A percentile compares a stretch with the other conserved stretches of the same genome.
Evolutionary conservation across 2,797 vertebrate species (phyloP).

Genomic region (Valencia hispanica): DNA sequence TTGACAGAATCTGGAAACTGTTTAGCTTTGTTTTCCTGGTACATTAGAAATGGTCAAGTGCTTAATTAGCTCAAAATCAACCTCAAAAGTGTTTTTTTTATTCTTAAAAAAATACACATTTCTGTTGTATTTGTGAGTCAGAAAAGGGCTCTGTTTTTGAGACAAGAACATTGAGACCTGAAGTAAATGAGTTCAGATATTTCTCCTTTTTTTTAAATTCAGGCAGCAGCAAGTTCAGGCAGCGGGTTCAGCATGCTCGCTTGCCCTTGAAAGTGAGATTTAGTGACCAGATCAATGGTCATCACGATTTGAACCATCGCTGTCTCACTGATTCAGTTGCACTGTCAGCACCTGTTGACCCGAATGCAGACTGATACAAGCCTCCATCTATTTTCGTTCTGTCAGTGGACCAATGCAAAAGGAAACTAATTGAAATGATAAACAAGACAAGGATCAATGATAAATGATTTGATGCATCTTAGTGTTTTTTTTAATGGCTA

Average conservation of each 20-base stretch:
- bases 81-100: not conserved
- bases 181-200: not conserved
- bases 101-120: not conserved
- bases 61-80: not conserved
- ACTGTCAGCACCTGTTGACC: slow-evolving; percentile 12
- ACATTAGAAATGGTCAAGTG: not conserved
- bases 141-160: not conserved
- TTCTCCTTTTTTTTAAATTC: not conserved
- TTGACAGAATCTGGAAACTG: not conserved
- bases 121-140: not conserved
- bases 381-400: not conserved
- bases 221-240: not conserved
- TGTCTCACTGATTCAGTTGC: slow-evolving; percentile 14
- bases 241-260: not conserved
- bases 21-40: not conserved
- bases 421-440: not conserved
- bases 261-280: not conserved
- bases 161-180: not conserved
- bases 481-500: not conserved
- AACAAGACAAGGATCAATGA: not conserved
- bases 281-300: slow-evolving; percentile 12
- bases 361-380: not conserved
- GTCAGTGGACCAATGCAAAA: not conserved
- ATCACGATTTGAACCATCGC: slow-evolving; percentile 1
- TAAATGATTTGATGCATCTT: not conserved